Evolutionary conservation across 2,797 vertebrate genomes (phyloP).

Genomic region (Poecilia gillii): DNA sequence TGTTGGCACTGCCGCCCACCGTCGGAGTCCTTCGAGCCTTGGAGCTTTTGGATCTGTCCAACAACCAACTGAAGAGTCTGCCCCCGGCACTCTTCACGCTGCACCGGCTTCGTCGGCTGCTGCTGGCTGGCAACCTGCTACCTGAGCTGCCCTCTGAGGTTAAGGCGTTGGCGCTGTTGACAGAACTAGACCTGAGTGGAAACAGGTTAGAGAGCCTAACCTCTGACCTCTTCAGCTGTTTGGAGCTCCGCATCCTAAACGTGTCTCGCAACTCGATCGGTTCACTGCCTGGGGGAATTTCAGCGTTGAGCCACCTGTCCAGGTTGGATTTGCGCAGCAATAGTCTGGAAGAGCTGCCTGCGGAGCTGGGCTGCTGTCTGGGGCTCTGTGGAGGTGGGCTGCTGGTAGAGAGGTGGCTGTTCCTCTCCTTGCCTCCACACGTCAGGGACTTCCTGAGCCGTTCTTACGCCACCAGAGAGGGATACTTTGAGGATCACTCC

Average conservation of each 20-base stretch:
- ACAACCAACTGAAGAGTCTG: constrained; percentile 80
- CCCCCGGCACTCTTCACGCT: constrained; percentile 80
- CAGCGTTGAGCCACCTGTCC: constrained; percentile 66
- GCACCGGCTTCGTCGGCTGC: constrained; percentile 76
- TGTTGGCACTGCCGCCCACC: constrained; percentile 71
- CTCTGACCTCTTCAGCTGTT: constrained; percentile 74
- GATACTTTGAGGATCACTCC: constrained; percentile 44
- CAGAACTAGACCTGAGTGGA: constrained; percentile 77
- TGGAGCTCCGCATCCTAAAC: constrained; percentile 73
- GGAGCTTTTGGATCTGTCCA: constrained; percentile 80
- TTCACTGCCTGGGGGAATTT: constrained; percentile 64
- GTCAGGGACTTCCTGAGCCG: constrained; percentile 69
- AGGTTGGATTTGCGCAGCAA: constrained; percentile 82
- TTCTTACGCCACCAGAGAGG: constrained; percentile 29
- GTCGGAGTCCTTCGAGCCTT: constrained; percentile 76
- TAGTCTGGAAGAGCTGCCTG: constrained; percentile 77
- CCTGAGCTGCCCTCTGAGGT: constrained; percentile 74
- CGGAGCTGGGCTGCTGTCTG: constrained; percentile 74
- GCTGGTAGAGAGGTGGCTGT: constrained; percentile 79
- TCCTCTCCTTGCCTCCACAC: constrained; percentile 73
- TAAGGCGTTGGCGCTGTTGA: constrained; percentile 69
- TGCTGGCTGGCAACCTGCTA: constrained; percentile 80
- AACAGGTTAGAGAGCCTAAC: constrained; percentile 81
- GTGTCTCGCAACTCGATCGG: constrained; percentile 77
- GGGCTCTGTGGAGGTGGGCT: constrained; percentile 77